A percentile compares a stretch with the other conserved stretches of the same genome.
phyloP scores from a whole-genome alignment of 2,113 vertebrate species.

The Aphelocoma coerulescens region DNA sequence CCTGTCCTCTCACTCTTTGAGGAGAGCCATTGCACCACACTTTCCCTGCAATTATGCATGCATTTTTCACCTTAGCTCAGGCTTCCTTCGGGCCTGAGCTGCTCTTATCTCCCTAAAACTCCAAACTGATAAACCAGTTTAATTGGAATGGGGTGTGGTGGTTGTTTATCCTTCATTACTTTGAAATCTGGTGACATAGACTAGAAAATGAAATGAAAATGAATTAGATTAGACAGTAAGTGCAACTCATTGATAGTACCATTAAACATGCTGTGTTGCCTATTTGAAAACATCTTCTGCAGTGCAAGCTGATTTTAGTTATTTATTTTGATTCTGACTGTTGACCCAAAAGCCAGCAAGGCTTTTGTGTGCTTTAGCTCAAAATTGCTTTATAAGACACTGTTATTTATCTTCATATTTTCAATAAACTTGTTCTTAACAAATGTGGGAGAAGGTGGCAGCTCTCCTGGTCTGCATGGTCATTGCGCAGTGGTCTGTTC shows the following conservation, averaged over 20 bases:
- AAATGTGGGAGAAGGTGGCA: background rate
- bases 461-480: background rate
- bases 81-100: background rate
- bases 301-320: background rate
- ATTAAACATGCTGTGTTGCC: background rate
- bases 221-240: background rate
- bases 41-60: background rate
- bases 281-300: background rate
- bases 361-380: background rate
- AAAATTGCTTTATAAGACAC: background rate
- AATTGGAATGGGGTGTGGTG: background rate
- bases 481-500: background rate
- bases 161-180: background rate
- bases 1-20: background rate
- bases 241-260: background rate
- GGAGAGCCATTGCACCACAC: background rate
- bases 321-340: background rate
- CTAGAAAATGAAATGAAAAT: background rate
- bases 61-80: background rate
- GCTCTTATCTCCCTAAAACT: background rate
- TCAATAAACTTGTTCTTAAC: background rate
- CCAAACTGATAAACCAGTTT: constrained; percentile 1
- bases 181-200: background rate
- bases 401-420: background rate
- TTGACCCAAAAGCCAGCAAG: background rate